Evolutionary conservation across 2,797 vertebrate genomes (phyloP).

Genomic region (Adrianichthys oophorus): DNA sequence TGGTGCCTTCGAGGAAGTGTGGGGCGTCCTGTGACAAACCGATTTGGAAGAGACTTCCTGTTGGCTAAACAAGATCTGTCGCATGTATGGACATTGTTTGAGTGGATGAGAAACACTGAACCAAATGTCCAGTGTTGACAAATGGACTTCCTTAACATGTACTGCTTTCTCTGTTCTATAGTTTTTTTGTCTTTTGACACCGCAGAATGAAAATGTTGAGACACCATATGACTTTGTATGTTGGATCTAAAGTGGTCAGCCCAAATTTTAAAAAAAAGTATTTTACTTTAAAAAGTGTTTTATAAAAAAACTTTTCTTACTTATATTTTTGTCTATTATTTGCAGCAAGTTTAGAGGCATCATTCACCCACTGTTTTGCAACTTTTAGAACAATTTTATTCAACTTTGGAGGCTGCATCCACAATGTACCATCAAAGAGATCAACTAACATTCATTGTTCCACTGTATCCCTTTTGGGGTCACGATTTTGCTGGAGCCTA

Average conservation of each 20-base stretch:
- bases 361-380: too few species aligned
- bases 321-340: slow-evolving; percentile 14
- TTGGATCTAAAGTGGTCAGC: slow-evolving; percentile 10
- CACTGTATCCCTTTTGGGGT: neutral
- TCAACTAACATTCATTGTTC: neutral
- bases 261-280: slow-evolving; percentile 1
- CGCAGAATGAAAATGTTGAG: slow-evolving; percentile 11
- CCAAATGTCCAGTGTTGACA: slow-evolving; percentile 6
- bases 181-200: slow-evolving; percentile 10
- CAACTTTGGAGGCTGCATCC: too few species aligned
- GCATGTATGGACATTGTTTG: slow-evolving; percentile 26
- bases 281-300: slow-evolving; percentile 1
- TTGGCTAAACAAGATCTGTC: neutral
- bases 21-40: slow-evolving; percentile 84
- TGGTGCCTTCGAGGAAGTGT: slow-evolving; percentile 94
- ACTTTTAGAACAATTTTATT: too few species aligned
- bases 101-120: slow-evolving; percentile 23
- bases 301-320: neutral
- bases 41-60: slow-evolving; percentile 14
- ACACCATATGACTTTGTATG: neutral
- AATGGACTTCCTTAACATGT: slow-evolving; percentile 15
- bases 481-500: neutral
- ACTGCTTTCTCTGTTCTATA: slow-evolving; percentile 1
- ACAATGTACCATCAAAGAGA: too few species aligned
- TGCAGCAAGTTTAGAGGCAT: slow-evolving; percentile 6